Evolutionary conservation across 2,797 vertebrate species (phyloP), one percentile per base, ranked within the genome.

Genomic region (Eidolon dupreanum): DNA sequence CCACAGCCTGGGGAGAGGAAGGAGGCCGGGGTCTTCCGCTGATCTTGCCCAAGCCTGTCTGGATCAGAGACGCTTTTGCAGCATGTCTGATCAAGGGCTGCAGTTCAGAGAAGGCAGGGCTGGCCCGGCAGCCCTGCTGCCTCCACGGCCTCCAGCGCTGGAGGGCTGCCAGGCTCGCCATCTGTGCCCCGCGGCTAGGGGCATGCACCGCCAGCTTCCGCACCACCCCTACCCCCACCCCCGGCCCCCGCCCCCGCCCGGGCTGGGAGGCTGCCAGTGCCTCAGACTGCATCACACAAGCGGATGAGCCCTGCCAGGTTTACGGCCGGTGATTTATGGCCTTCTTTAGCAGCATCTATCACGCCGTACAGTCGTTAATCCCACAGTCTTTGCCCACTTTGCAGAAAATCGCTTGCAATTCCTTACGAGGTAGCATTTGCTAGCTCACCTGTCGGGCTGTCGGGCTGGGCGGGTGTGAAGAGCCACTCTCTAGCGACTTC

Each of bases 271-370:
- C 49, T 31, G 96, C 97, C 96, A 97, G 81, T 1, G 6, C 83
- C 92, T 70, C 96, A 96, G 95, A 97, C 92, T 94, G 97, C 95
- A 93, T 92, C 97, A 75, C 93, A 65, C 86, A 91, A 97, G 95
- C 5, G 3, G 70, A 93, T 93, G 90, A 97, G 92, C 93, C 95
- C 94, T 97, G 97, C 97, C 97, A 98, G 97, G 83, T 97, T 98
- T 97, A 94, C 89, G 89, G 95, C 88, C 88, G 73, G 96, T 97
- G 97, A 98, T 98, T 97, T 97, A 98, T 96, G 93, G 94, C 81
- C 83, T 97, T 88, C 96, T 96, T 97, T 94, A 97, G 95, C 95
- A 97, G 95, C 97, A 97, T 97, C 98, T 97, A 97, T 98, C 97
- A 98, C 36, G 15, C 85, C 87, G 88, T 88, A 95, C 89, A 96